Evolutionary conservation across 2,113 vertebrate species (phyloP).

Genomic region (Pelmatolapia mariae): DNA sequence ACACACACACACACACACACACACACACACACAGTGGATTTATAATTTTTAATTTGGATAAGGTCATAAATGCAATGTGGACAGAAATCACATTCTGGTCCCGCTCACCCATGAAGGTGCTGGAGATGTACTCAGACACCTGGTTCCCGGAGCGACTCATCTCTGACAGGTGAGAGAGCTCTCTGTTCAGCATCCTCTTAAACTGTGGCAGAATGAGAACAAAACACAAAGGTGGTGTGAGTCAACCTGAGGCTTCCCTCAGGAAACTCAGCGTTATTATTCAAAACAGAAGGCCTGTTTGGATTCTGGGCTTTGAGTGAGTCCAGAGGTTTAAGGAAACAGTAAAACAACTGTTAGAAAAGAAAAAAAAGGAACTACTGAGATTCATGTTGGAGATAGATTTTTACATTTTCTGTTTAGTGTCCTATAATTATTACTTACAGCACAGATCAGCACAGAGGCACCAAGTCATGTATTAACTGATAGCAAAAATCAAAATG

Average conservation of each 20-base stretch:
- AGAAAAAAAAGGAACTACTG: too few species aligned
- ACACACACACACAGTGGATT: not conserved
- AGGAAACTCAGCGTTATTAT: not conserved
- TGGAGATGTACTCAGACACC: constrained; percentile 85
- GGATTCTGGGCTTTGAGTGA: not conserved
- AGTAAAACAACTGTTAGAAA: not conserved
- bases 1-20: not conserved
- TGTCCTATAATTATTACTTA: not conserved
- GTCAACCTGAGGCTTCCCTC: not conserved
- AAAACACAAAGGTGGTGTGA: not conserved
- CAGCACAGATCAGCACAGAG: not conserved
- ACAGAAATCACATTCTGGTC: not conserved
- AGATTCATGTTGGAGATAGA: not conserved
- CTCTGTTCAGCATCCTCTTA: constrained; percentile 88
- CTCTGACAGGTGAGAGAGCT: constrained; percentile 81
- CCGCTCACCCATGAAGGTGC: constrained; percentile 81
- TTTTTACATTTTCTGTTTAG: not conserved
- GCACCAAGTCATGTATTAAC: not conserved
- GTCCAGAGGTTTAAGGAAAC: not conserved
- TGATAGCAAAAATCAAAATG: not conserved
- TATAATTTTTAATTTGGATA: not conserved
- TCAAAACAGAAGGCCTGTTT: not conserved
- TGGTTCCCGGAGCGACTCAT: constrained; percentile 75
- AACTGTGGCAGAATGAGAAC: constrained; percentile 65
- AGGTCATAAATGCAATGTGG: not conserved